Evolutionary conservation across 2,888 invertebrate species (phyloP).

Genomic region (Hypena proboscidalis): DNA sequence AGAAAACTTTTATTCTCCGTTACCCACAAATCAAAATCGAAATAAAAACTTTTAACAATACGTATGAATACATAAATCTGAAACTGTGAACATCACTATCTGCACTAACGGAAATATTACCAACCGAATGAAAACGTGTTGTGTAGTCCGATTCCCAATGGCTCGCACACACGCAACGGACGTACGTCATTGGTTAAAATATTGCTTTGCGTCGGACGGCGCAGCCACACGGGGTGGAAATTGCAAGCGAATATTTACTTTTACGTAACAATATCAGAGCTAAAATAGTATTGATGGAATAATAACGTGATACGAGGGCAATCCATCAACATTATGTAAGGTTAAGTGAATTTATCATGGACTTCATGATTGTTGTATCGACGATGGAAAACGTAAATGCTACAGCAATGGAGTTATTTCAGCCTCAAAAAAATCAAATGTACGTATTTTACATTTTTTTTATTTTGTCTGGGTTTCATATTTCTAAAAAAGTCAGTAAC

Average conservation of each 20-base stretch:
- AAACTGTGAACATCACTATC: slow-evolving; percentile 18
- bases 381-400: no score
- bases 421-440: no score
- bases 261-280: slow-evolving; percentile 7
- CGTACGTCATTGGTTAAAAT: slow-evolving; percentile 39
- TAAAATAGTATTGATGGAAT: slow-evolving; percentile 29
- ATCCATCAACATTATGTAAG: slow-evolving; percentile 41
- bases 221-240: slow-evolving; percentile 33
- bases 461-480: no score
- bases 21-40: slow-evolving; percentile 27
- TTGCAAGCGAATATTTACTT: slow-evolving; percentile 11
- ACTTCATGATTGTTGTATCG: no score
- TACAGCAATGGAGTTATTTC: no score
- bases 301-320: slow-evolving; percentile 35
- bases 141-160: slow-evolving; percentile 29
- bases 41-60: slow-evolving; percentile 18
- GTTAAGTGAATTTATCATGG: no score
- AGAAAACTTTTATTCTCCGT: background rate
- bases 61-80: slow-evolving; percentile 27
- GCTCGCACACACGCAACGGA: slow-evolving; percentile 20
- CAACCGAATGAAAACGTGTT: slow-evolving; percentile 28
- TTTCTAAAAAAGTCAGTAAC: no score
- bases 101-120: slow-evolving; percentile 36
- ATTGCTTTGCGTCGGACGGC: slow-evolving; percentile 20
- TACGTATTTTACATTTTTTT: no score